Conservation (phyloP, 2,888 invertebrate genomes). For the Callyntrura sp. region DNA sequence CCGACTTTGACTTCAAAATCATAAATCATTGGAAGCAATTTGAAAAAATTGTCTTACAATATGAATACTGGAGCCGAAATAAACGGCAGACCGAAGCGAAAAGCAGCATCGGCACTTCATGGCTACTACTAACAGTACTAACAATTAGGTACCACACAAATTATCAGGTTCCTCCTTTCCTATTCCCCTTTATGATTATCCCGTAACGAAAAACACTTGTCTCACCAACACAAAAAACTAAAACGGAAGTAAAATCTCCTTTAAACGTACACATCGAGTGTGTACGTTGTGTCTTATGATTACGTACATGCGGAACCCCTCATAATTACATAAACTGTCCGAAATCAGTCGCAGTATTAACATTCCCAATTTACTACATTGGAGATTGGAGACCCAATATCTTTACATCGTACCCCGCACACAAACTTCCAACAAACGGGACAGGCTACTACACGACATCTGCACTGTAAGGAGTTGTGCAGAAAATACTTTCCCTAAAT, state of each 20-base stretch:
- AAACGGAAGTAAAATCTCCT: conserved; percentile 5
- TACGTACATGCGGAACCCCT: conserved; percentile 6
- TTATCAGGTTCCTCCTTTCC: neutral
- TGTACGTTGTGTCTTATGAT: conserved; percentile 11
- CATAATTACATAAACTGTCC: neutral
- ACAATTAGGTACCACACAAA: neutral
- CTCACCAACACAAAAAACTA: neutral
- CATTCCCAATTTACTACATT: too few species aligned
- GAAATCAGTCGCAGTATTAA: neutral
- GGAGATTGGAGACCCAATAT: too few species aligned
- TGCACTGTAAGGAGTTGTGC: too few species aligned
- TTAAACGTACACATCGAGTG: conserved; percentile 18
- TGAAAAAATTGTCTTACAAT: conserved; percentile 51
- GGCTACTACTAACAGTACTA: neutral
- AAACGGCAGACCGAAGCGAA: conserved; percentile 67
- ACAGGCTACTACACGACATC: too few species aligned
- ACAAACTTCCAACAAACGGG: too few species aligned
- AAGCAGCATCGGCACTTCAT: conserved; percentile 72
- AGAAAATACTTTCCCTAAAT: too few species aligned
- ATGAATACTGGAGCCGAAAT: conserved; percentile 68
- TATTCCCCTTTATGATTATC: neutral
- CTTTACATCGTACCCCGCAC: too few species aligned
- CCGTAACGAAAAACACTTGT: neutral
- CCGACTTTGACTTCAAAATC: too few species aligned
- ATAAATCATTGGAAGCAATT: too few species aligned